Conservation (phyloP, 2,113 vertebrate genomes). For the Thomomys bottae region DNA sequence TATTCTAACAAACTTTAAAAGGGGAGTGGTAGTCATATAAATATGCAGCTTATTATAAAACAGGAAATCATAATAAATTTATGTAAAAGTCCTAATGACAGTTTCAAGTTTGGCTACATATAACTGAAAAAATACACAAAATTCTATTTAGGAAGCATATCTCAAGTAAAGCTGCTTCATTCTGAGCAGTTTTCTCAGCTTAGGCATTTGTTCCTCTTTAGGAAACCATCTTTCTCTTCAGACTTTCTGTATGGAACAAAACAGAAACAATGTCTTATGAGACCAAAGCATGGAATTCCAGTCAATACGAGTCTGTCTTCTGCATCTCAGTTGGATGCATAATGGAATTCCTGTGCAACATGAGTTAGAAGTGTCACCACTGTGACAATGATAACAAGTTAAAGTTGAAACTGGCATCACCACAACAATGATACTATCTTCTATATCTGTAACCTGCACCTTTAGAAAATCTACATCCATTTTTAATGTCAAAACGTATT, state of each 20-base stretch:
- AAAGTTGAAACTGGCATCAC: neutral
- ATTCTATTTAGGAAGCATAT: constrained; percentile 32
- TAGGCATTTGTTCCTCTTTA: constrained; percentile 38
- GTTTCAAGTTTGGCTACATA: neutral
- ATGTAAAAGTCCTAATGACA: constrained; percentile 5
- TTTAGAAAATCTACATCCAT: neutral
- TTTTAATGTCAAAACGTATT: constrained; percentile 6
- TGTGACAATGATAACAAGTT: neutral
- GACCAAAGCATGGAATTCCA: neutral
- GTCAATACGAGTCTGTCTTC: neutral
- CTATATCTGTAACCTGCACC: neutral
- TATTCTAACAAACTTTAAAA: neutral
- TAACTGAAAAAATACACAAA: constrained; percentile 12
- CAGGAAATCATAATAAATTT: neutral
- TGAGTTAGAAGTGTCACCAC: neutral
- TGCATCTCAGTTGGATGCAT: neutral
- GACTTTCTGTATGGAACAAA: constrained; percentile 29
- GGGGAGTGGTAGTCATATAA: neutral
- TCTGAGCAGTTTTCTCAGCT: constrained; percentile 6
- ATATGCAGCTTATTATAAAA: neutral
- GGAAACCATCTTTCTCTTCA: constrained; percentile 23
- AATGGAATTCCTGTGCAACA: neutral
- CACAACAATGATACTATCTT: neutral
- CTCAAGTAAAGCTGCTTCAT: neutral
- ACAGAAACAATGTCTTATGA: constrained; percentile 16